Evolutionary conservation across 2,113 vertebrate species (phyloP).

Genomic region (Menidia beryllina): DNA sequence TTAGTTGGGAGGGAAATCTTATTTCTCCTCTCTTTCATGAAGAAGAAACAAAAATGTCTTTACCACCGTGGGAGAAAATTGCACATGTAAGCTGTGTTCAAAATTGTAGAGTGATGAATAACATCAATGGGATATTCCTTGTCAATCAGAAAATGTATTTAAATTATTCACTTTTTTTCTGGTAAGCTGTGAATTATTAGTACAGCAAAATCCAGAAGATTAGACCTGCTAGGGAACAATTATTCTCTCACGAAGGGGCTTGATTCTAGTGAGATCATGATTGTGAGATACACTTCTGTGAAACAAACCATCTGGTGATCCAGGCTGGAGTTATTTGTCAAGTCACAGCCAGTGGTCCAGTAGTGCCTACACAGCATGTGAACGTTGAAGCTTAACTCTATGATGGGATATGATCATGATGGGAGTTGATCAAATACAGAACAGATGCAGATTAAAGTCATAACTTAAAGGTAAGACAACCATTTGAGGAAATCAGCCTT

Average conservation of each 20-base stretch:
- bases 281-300: background rate
- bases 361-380: background rate
- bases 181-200: background rate
- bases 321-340: background rate
- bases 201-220: background rate
- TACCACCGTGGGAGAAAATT: background rate
- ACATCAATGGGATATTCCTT: no score
- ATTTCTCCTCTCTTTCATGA: background rate
- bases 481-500: background rate
- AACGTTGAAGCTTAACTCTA: background rate
- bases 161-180: no score
- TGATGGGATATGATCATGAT: background rate
- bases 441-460: background rate
- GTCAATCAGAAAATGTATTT: no score
- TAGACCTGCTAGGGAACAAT: background rate
- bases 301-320: background rate
- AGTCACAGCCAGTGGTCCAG: background rate
- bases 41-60: constrained; percentile 8
- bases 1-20: no score
- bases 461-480: background rate
- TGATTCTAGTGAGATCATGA: background rate
- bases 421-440: background rate
- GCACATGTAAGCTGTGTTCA: no score
- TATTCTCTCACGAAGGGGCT: background rate
- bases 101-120: background rate